phyloP scores from a whole-genome alignment of 2,888 invertebrate genomes.

The Scaptomyza caliginosa region DNA sequence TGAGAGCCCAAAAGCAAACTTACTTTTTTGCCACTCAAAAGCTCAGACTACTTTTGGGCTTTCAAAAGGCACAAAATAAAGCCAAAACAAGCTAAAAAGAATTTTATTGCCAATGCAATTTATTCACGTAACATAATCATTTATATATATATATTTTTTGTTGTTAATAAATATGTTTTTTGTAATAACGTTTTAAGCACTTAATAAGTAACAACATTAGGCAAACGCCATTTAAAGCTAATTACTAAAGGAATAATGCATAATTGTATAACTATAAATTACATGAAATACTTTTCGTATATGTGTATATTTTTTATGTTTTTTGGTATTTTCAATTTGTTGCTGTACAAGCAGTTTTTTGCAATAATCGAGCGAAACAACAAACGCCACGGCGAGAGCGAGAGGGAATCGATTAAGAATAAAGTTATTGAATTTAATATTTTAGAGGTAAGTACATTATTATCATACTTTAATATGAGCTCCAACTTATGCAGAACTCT shows the following conservation, averaged over 20 bases:
- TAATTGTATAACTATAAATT: conserved; percentile 35
- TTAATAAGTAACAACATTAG: conserved; percentile 56
- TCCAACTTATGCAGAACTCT: conserved; percentile 13
- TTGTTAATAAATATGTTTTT: conserved; percentile 53
- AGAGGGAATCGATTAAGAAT: background rate
- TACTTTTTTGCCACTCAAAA: background rate
- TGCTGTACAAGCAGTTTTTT: conserved; percentile 36
- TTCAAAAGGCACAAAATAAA: background rate
- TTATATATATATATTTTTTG: conserved; percentile 32
- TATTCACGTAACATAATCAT: background rate
- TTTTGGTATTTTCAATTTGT: conserved; percentile 8
- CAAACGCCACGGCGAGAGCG: conserved; percentile 11
- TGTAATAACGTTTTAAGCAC: conserved; percentile 43
- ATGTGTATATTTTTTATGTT: conserved; percentile 4
- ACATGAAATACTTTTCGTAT: conserved; percentile 54
- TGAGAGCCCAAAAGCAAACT: background rate
- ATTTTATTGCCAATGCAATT: background rate
- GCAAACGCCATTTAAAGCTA: conserved; percentile 32
- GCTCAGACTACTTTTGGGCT: conserved; percentile 9
- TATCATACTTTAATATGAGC: conserved; percentile 20
- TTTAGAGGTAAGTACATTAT: conserved; percentile 22
- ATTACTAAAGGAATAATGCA: conserved; percentile 59
- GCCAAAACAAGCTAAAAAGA: background rate
- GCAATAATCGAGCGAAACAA: conserved; percentile 1
- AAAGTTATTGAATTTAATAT: background rate